Conservation (phyloP, 2,888 invertebrate genomes). For the Drosophila fulvimacula region DNA sequence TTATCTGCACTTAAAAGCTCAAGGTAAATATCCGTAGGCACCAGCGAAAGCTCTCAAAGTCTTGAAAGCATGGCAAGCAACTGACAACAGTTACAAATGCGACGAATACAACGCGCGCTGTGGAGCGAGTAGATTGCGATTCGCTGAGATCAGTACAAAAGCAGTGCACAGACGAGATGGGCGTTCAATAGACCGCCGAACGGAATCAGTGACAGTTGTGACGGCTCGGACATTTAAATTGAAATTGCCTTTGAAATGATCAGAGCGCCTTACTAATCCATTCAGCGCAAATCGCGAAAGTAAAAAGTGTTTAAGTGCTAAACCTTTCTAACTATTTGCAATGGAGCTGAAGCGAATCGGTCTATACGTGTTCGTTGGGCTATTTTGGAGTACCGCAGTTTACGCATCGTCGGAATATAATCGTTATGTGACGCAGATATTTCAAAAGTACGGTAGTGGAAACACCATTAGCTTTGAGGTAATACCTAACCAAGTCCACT, state of each 20-base stretch:
- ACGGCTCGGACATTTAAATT: slow-evolving; percentile 9
- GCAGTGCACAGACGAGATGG: slow-evolving; percentile 46
- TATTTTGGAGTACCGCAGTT: slow-evolving; percentile 8
- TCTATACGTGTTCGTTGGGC: slow-evolving; percentile 32
- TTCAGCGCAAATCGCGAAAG: slow-evolving; percentile 20
- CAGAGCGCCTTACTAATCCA: slow-evolving; percentile 21
- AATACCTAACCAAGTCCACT: slow-evolving; percentile 25
- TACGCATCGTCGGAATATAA: slow-evolving; percentile 81
- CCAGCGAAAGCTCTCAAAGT: slow-evolving; percentile 39
- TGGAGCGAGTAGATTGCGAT: slow-evolving; percentile 20
- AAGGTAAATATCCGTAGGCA: slow-evolving; percentile 4
- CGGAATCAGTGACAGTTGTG: slow-evolving; percentile 45
- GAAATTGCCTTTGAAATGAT: slow-evolving; percentile 50
- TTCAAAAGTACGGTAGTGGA: slow-evolving; percentile 84
- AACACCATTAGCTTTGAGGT: slow-evolving; percentile 84
- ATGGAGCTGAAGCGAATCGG: slow-evolving; percentile 50
- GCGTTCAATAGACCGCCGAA: slow-evolving; percentile 57
- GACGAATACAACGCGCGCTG: slow-evolving; percentile 5
- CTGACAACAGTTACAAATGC: slow-evolving; percentile 24
- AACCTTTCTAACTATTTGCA: slow-evolving; percentile 29
- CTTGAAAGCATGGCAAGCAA: slow-evolving; percentile 50
- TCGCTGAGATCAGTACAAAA: slow-evolving; percentile 63
- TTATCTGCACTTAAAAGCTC: slow-evolving; percentile 17
- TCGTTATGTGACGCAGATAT: slow-evolving; percentile 84
- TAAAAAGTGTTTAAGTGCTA: slow-evolving; percentile 10